Percentiles rank a stretch among this genome's conserved stretches.
phyloP scores from a whole-genome alignment of 30 jellyfish, hydroid and myxozoan species.

The Rhopilema esculentum region DNA sequence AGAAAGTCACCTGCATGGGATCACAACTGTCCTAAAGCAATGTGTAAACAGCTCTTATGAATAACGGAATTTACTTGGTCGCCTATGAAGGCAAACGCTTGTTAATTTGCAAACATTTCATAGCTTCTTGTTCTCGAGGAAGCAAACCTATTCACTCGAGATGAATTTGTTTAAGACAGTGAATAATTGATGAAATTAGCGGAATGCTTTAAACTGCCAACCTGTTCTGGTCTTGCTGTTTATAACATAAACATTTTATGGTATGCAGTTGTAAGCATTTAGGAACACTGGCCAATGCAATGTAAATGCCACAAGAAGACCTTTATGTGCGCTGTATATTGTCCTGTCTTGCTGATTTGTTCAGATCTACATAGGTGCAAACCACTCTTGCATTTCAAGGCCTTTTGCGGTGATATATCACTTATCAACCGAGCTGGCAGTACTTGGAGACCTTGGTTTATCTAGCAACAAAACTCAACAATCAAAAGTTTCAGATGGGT shows the following conservation, averaged over 20 bases:
- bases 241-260: not conserved
- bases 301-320: not conserved
- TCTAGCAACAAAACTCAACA: no score
- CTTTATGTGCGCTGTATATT: not conserved
- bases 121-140: not conserved
- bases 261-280: not conserved
- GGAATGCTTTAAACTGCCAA: slow-evolving; percentile 29
- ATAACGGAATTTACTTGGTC: not conserved
- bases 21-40: not conserved
- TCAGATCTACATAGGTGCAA: no score
- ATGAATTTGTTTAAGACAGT: not conserved
- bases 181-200: slow-evolving; percentile 28
- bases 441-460: no score
- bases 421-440: no score
- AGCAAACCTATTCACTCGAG: not conserved
- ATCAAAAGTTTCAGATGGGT: no score
- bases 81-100: not conserved
- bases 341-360: not conserved
- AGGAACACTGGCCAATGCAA: not conserved
- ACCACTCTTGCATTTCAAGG: no score
- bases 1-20: not conserved
- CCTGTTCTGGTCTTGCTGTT: slow-evolving; percentile 48
- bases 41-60: not conserved
- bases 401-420: no score
- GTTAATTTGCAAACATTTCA: not conserved